Percentiles rank a stretch among this genome's conserved stretches.
Evolutionary conservation across 1,140 invertebrate genomes (phyloP).

Genomic region (Halesus radiatus): DNA sequence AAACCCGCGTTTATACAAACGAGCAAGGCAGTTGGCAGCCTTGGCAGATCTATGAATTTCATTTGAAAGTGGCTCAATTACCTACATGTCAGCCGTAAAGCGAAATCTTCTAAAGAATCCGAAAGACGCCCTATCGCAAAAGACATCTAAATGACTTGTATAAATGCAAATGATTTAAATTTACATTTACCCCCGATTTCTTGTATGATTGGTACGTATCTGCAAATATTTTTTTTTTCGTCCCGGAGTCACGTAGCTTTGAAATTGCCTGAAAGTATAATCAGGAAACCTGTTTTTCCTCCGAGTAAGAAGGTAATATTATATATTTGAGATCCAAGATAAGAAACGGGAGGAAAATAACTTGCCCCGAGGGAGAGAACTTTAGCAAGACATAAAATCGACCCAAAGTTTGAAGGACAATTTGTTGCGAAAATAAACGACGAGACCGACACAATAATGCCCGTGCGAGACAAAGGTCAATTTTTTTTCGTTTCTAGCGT

Average conservation of each 20-base stretch:
- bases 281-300: slow-evolving; percentile 39
- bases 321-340: slow-evolving; percentile 35
- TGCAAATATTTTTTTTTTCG: slow-evolving; percentile 22
- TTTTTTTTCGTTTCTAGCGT: slow-evolving; percentile 10
- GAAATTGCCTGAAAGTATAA: slow-evolving; percentile 35
- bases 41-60: no score
- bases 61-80: no score
- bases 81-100: no score
- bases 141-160: no score
- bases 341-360: slow-evolving; percentile 41
- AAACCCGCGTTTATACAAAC: no score
- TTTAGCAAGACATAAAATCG: slow-evolving; percentile 39
- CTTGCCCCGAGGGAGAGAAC: slow-evolving; percentile 32
- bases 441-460: neutral
- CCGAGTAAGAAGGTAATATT: slow-evolving; percentile 18
- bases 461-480: neutral
- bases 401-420: slow-evolving; percentile 43
- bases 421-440: slow-evolving; percentile 44
- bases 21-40: no score
- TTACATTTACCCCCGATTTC: slow-evolving; percentile 1
- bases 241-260: slow-evolving; percentile 21
- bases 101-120: no score
- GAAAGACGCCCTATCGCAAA: no score
- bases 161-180: slow-evolving; percentile 14
- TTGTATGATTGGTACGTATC: slow-evolving; percentile 11